Percentiles rank a stretch among this genome's conserved stretches.
Conservation (phyloP, 35 echinoderm and acorn worm genomes). For the Ophiothrix spiculata region DNA sequence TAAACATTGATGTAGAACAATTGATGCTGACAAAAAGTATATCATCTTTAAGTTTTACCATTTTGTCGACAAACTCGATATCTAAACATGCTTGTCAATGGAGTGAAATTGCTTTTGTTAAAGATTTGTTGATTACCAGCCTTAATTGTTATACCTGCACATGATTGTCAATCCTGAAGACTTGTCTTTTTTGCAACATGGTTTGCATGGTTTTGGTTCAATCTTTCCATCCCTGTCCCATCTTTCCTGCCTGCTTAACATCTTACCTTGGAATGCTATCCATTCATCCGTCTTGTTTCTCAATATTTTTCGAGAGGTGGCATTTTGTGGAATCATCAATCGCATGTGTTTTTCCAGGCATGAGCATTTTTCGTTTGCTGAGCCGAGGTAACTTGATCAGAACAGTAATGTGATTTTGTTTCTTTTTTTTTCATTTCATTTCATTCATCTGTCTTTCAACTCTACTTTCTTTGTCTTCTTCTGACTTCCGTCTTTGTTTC, state of each 20-base stretch:
- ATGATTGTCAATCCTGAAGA: neutral
- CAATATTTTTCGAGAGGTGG: too few relatives aligned
- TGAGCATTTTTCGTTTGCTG: neutral
- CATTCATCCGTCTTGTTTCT: too few relatives aligned
- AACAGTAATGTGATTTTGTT: neutral
- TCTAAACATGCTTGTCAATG: too few relatives aligned
- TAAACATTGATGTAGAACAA: too few relatives aligned
- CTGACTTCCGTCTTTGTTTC: neutral
- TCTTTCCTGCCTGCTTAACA: neutral
- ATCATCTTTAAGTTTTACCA: too few relatives aligned
- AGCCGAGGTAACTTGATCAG: neutral
- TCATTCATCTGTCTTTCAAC: neutral
- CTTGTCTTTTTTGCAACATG: neutral
- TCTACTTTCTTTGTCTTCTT: neutral
- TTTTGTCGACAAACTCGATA: too few relatives aligned
- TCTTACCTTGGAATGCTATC: neutral
- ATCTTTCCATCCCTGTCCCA: neutral
- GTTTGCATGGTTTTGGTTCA: neutral
- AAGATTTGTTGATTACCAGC: too few relatives aligned
- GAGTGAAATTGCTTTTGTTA: too few relatives aligned
- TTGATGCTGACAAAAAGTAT: too few relatives aligned
- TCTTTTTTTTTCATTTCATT: neutral
- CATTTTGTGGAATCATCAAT: too few relatives aligned
- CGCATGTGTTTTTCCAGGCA: neutral
- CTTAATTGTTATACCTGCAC: neutral